Conservation (phyloP, 1,140 invertebrate genomes). For the Oedothorax gibbosus region DNA sequence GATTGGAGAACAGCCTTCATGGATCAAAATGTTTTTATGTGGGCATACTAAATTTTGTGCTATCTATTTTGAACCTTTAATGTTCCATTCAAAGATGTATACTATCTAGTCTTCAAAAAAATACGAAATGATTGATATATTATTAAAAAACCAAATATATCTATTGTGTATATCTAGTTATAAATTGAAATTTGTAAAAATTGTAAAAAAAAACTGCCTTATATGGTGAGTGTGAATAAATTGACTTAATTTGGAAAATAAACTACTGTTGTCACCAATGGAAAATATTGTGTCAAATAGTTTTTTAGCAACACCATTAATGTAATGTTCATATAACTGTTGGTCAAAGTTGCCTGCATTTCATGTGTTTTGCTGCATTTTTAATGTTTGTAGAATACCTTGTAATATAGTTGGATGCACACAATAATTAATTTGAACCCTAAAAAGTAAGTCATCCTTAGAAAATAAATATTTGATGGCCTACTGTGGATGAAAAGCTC, state of each 20-base stretch:
- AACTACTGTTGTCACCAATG: constrained; percentile 26
- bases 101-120: constrained; percentile 21
- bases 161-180: constrained; percentile 26
- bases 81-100: constrained; percentile 30
- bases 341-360: constrained; percentile 58
- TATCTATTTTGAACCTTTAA: constrained; percentile 35
- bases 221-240: constrained; percentile 47
- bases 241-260: constrained; percentile 45
- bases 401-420: constrained; percentile 55
- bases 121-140: constrained; percentile 20
- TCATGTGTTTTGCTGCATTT: constrained; percentile 46
- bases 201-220: constrained; percentile 49
- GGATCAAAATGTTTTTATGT: constrained; percentile 28
- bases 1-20: constrained; percentile 11
- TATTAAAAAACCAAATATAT: constrained; percentile 19
- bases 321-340: constrained; percentile 35
- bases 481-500: constrained; percentile 44
- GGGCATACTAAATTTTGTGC: constrained; percentile 11
- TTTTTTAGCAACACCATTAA: constrained; percentile 53
- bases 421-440: constrained; percentile 45
- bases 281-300: constrained; percentile 49
- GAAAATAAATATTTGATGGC: constrained; percentile 26
- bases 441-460: constrained; percentile 43
- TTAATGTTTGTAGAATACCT: constrained; percentile 47
- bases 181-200: constrained; percentile 21